Conservation (phyloP, 2,113 vertebrate genomes). For the Leptocoma aspasia region DNA sequence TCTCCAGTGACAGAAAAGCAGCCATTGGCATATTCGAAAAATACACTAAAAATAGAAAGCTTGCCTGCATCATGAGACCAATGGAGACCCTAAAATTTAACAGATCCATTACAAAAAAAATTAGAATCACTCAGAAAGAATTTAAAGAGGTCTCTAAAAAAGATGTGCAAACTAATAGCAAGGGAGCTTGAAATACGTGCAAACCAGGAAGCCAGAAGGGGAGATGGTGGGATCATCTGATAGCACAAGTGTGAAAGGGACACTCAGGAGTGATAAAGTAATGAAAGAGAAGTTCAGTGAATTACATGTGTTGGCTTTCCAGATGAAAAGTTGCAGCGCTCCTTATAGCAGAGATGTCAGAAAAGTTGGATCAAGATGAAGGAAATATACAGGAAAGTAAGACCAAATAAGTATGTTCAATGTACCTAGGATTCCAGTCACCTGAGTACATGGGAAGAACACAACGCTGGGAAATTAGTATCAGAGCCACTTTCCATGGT, state of each 20-base stretch:
- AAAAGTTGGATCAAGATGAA: not conserved
- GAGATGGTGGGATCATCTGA: not conserved
- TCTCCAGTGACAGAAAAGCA: not conserved
- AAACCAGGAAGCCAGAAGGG: not conserved
- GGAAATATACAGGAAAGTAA: not conserved
- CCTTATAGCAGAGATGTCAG: not conserved
- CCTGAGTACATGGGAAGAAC: not conserved
- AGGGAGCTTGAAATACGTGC: not conserved
- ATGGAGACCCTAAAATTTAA: not conserved
- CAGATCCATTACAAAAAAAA: not conserved
- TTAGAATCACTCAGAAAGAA: not conserved
- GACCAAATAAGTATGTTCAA: not conserved
- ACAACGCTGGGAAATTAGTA: not conserved
- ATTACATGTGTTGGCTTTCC: not conserved
- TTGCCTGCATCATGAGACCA: not conserved
- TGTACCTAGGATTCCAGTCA: not conserved
- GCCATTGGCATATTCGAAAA: not conserved
- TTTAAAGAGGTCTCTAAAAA: not conserved
- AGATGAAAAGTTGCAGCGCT: not conserved
- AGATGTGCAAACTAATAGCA: not conserved
- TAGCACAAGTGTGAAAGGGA: not conserved
- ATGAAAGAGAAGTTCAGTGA: not conserved
- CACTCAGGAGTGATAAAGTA: accelerated
- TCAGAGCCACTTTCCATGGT: not conserved
- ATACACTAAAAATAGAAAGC: not conserved